These are phyloP conservation scores for Cryptosula pallasiana DNA, from an alignment of 2,888 invertebrate genomes.

Conservation along the genomic window DNA sequence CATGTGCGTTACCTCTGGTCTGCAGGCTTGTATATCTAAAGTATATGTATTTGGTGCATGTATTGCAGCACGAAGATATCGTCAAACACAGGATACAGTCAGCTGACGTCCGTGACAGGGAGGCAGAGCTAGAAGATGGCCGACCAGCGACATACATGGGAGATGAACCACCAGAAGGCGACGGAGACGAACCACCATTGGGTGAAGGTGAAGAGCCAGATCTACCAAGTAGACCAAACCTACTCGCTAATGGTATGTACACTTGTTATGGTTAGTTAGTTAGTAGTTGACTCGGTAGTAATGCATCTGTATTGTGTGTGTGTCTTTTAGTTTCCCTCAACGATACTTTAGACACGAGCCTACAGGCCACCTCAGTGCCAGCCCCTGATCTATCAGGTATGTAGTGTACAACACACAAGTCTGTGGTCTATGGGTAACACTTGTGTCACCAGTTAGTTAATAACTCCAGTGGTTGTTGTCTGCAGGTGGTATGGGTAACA, in stretches of 20 bases:
- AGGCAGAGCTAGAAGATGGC: not conserved
- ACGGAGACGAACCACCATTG: not conserved
- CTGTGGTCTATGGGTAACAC: no score
- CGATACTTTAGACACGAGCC: slow-evolving; percentile 19
- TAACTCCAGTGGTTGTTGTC: no score
- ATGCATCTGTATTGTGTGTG: no score
- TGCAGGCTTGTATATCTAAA: no score
- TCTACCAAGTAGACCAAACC: not conserved
- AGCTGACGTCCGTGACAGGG: not conserved
- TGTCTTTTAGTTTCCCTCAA: slow-evolving; percentile 12
- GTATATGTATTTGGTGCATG: no score
- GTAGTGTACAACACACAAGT: not conserved
- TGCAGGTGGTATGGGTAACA: slow-evolving; percentile 19
- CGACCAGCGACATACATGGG: not conserved
- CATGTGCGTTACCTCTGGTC: no score
- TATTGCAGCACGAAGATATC: no score
- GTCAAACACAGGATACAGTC: not conserved
- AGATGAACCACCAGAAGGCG: not conserved
- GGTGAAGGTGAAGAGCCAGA: not conserved
- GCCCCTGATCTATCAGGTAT: slow-evolving; percentile 11
- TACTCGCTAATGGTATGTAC: slow-evolving; percentile 19
- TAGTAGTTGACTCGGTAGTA: no score
- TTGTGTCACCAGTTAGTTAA: no score
- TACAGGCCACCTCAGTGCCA: not conserved
- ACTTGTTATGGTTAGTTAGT: no score